These are phyloP conservation scores for Chrosomus eos DNA, from an alignment of 2,797 vertebrate genomes.

Conservation along the genomic window DNA sequence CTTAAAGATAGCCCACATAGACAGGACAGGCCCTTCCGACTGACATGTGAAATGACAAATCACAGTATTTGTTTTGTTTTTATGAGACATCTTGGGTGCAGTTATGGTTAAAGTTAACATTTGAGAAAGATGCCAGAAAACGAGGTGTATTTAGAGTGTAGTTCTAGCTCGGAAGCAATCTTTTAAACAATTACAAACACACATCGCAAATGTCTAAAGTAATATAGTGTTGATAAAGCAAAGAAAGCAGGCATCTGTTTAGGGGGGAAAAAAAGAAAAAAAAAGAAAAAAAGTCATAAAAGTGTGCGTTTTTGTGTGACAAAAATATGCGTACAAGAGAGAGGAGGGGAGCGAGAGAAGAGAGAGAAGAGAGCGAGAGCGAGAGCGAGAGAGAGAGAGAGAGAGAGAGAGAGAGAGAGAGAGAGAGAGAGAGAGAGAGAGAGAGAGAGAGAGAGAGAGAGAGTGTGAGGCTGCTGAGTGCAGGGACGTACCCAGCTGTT, in stretches of 20 bases:
- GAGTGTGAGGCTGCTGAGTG: constrained; percentile 37
- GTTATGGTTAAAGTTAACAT: background rate
- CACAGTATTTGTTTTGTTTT: background rate
- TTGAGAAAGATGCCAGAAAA: background rate
- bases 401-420: background rate
- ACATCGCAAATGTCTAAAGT: background rate
- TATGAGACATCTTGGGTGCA: background rate
- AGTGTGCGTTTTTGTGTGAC: background rate
- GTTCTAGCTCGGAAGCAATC: background rate
- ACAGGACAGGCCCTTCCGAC: background rate
- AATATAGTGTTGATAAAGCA: background rate
- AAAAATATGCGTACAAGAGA: background rate
- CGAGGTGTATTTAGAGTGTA: background rate
- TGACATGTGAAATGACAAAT: background rate
- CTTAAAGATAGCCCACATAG: background rate
- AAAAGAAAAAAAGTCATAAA: background rate
- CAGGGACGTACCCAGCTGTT: constrained; percentile 72
- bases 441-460: too few species aligned
- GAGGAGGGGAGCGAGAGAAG: background rate
- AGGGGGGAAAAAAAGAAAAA: background rate
- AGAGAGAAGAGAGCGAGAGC: background rate
- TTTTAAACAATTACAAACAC: background rate
- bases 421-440: background rate
- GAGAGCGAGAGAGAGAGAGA: background rate
- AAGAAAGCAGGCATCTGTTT: background rate